These are phyloP conservation scores for Tragelaphus scriptus DNA, from an alignment of 2,113 vertebrate genomes.

Conservation along the genomic window DNA sequence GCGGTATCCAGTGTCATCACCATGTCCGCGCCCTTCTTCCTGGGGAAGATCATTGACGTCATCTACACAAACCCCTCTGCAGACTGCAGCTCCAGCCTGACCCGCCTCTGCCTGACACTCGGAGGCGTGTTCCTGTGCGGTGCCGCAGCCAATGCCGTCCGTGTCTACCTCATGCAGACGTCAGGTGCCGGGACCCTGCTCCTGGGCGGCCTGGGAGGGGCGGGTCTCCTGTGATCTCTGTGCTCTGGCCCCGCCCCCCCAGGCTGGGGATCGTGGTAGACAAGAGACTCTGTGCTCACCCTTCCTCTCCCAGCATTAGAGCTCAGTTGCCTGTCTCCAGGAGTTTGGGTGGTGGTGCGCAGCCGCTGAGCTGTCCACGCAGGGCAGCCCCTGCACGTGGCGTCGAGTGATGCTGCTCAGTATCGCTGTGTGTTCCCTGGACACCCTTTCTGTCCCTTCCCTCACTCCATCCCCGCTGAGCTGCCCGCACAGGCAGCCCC, in stretches of 20 bases:
- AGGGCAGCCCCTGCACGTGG: no score
- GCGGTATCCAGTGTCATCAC: slow-evolving; percentile 93
- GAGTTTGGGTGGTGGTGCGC: neutral
- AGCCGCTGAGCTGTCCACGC: accelerated
- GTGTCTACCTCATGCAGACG: slow-evolving; percentile 96
- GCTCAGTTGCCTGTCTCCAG: neutral
- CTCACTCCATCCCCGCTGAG: no score
- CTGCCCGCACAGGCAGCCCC: accelerated
- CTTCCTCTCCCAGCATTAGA: neutral
- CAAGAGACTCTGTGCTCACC: neutral
- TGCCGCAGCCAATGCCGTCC: slow-evolving; percentile 90
- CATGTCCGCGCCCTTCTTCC: slow-evolving; percentile 96
- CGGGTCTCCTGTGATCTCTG: accelerated
- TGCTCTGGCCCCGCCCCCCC: no score
- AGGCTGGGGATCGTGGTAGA: accelerated
- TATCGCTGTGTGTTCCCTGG: no score
- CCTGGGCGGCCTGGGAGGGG: accelerated
- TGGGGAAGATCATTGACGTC: slow-evolving; percentile 94
- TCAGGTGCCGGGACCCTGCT: slow-evolving; percentile 83
- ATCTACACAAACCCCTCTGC: slow-evolving; percentile 86
- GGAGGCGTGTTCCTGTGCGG: slow-evolving; percentile 92
- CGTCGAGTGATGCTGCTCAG: accelerated
- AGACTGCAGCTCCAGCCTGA: slow-evolving; percentile 82
- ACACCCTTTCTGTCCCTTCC: no score
- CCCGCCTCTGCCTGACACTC: slow-evolving; percentile 87